Evolutionary conservation across 1,140 invertebrate genomes (phyloP).

Genomic region (Rhagoletis zephyria): DNA sequence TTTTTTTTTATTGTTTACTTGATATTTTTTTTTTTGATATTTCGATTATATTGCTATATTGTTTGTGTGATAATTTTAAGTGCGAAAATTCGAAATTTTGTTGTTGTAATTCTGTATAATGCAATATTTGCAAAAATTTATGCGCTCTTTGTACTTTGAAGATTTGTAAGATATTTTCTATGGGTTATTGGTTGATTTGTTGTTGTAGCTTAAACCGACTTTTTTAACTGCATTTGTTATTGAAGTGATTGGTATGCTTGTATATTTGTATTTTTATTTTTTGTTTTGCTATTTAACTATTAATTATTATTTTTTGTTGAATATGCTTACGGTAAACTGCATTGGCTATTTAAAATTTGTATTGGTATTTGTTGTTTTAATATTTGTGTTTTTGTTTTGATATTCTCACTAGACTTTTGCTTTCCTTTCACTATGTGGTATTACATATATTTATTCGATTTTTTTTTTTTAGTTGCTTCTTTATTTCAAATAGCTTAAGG

Average conservation of each 20-base stretch:
- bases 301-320: slow-evolving; percentile 3
- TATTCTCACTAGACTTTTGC: neutral
- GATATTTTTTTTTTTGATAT: neutral
- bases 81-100: slow-evolving; percentile 32
- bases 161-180: slow-evolving; percentile 42
- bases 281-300: neutral
- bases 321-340: slow-evolving; percentile 27
- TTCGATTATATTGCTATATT: slow-evolving; percentile 3
- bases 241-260: slow-evolving; percentile 13
- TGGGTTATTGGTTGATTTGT: slow-evolving; percentile 21
- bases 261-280: neutral
- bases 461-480: neutral
- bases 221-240: neutral
- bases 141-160: slow-evolving; percentile 46
- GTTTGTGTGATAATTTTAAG: neutral
- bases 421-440: neutral
- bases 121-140: neutral
- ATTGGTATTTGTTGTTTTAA: slow-evolving; percentile 32
- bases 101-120: neutral
- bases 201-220: neutral
- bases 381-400: neutral
- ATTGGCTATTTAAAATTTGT: slow-evolving; percentile 49
- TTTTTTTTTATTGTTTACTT: neutral
- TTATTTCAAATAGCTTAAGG: neutral
- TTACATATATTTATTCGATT: neutral